Percentiles rank a stretch among this genome's conserved stretches.
phyloP scores from a whole-genome alignment of 2,113 vertebrate genomes.

The Heteronetta atricapilla region DNA sequence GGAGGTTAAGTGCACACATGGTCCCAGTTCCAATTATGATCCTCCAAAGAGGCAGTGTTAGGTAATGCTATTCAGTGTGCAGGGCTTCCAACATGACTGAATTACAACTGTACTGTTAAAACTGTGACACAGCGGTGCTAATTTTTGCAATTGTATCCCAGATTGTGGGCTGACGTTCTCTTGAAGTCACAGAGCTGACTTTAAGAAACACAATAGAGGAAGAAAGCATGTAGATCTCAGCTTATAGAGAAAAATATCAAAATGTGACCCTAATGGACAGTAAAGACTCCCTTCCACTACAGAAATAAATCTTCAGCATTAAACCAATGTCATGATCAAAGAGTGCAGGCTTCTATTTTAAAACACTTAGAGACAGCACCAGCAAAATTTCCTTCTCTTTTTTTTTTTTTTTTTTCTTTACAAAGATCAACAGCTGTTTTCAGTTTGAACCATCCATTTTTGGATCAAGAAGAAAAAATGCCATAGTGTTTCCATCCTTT shows the following conservation, averaged over 20 bases:
- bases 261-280: not conserved
- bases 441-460: not conserved
- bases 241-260: not conserved
- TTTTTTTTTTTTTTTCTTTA: not conserved
- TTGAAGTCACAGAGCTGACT: not conserved
- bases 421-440: not conserved
- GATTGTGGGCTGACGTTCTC: not conserved
- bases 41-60: not conserved
- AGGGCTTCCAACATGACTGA: not conserved
- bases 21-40: not conserved
- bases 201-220: not conserved
- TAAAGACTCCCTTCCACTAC: not conserved
- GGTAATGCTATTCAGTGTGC: not conserved
- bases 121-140: not conserved
- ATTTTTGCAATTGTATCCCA: not conserved
- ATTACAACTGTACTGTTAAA: not conserved
- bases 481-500: not conserved
- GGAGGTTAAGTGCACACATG: not conserved
- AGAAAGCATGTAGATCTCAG: not conserved
- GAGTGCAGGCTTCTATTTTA: not conserved
- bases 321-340: accelerated
- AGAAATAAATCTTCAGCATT: not conserved
- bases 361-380: not conserved
- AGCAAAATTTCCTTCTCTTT: not conserved
- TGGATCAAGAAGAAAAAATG: not conserved